Evolutionary conservation across 2,888 invertebrate species (phyloP).

Genomic region (Micoletzkya japonica): DNA sequence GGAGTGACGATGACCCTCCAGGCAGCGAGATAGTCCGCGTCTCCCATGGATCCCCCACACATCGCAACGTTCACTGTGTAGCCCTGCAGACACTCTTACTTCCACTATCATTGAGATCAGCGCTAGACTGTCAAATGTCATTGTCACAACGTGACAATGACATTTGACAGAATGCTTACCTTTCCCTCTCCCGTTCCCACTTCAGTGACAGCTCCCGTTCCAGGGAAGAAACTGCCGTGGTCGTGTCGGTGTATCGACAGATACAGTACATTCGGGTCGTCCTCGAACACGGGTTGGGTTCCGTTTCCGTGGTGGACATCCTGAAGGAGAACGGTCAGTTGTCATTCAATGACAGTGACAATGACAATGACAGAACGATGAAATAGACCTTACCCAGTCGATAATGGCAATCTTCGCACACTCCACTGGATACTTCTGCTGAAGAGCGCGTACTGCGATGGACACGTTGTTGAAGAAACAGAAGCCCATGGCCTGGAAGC

Average conservation of each 20-base stretch:
- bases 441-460: slow-evolving; percentile 86
- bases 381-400: slow-evolving; percentile 77
- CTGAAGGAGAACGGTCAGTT: slow-evolving; percentile 75
- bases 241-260: slow-evolving; percentile 97
- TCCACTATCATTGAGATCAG: no score
- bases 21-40: slow-evolving; percentile 91
- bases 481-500: slow-evolving; percentile 74
- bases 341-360: neutral
- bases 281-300: slow-evolving; percentile 96
- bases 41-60: slow-evolving; percentile 87
- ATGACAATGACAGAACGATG: neutral
- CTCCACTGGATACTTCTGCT: slow-evolving; percentile 67
- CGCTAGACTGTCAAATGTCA: no score
- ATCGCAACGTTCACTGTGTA: slow-evolving; percentile 95
- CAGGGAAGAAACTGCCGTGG: slow-evolving; percentile 95
- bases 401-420: slow-evolving; percentile 85
- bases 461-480: slow-evolving; percentile 99
- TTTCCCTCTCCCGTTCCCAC: slow-evolving; percentile 65
- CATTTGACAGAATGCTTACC: no score
- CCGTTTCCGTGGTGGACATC: slow-evolving; percentile 71
- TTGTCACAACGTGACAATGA: no score
- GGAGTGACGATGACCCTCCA: slow-evolving; percentile 87
- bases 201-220: slow-evolving; percentile 91
- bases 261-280: slow-evolving; percentile 89
- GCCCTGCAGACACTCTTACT: slow-evolving; percentile 70